Base-by-base conservation (phyloP, 2,888 invertebrate genomes). In the Argynnis bischoffii region DNA sequence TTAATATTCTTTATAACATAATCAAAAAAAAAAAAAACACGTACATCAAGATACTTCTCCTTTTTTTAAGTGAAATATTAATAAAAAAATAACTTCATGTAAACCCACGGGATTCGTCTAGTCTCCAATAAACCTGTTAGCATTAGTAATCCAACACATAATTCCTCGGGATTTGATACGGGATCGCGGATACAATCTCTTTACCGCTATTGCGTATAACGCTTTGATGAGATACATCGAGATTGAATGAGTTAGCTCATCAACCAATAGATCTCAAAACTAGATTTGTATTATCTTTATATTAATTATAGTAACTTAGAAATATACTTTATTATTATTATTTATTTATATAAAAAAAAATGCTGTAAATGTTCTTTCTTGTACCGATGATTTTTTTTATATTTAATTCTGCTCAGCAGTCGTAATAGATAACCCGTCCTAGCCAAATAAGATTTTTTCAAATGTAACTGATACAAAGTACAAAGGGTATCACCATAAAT, bases 161-260 rank as follows among this genome's bases (percentile, higher is more conserved):
- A 61, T 60, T 55, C 55, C 60, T 55, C 55, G 68, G 67, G 63
- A 67, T 67, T 63, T 57, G 67, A 70, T 65, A 67, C 63, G 65
- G 57, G 67, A 69, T 69, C 61, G 46, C 54, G 64, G 41, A 64
- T 55, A n/a, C 31, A 64, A 68, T 66, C 63, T 69, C 16, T 53
- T 56, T 67, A 67, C 67, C 67, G 67, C 67, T 67, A 67, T 57
- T 53, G 48, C 57, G 57, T 59, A 59, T 59, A 63, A 56, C 57
- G 35, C 35, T 41, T 54, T 67, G 67, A 67, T 67, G 63, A 64
- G 64, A 64, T 26, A 63, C 26, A 8, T 59, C 13, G 3, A 31
- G 26, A 59, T 59, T 31, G 26, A 31, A 31, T 59, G n/a, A 48
- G 48, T 35, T 18, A 2, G 11, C 2, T 41, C 35, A 48, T 48